phyloP scores from a whole-genome alignment of 2,888 invertebrate genomes.

The Stenoptilia bipunctidactyla region DNA sequence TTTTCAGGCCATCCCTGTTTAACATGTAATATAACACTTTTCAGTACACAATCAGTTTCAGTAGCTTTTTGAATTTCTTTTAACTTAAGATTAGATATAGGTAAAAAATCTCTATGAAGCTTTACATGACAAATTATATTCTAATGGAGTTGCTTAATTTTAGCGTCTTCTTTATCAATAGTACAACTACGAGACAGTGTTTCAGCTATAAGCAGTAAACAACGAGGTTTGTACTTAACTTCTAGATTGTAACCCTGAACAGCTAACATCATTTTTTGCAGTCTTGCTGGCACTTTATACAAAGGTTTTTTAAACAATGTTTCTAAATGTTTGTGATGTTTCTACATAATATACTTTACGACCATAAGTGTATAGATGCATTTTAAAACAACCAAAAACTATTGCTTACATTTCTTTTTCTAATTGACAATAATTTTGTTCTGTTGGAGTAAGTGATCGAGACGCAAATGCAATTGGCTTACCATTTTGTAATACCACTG shows the following conservation, averaged over 20 bases:
- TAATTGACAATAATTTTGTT: constrained; percentile 18
- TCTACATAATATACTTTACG: too few species aligned
- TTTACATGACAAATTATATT: too few species aligned
- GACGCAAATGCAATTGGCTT: too few species aligned
- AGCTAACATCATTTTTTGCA: constrained; percentile 12
- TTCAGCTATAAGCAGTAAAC: constrained; percentile 9
- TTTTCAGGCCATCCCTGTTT: constrained; percentile 2
- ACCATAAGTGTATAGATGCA: constrained; percentile 8
- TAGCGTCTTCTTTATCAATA: too few species aligned
- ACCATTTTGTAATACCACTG: too few species aligned
- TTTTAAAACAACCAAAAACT: constrained; percentile 5
- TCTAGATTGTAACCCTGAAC: constrained; percentile 10
- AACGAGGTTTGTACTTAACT: constrained; percentile 10
- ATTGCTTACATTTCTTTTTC: constrained; percentile 3
- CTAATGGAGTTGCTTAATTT: too few species aligned
- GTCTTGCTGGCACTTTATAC: constrained; percentile 8
- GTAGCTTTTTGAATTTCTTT: too few species aligned
- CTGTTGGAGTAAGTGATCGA: constrained; percentile 14
- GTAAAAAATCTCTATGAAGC: too few species aligned
- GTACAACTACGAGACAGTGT: too few species aligned
- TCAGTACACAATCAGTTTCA: too few species aligned
- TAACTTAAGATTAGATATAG: too few species aligned
- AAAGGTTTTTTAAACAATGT: constrained; percentile 12
- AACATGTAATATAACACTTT: too few species aligned
- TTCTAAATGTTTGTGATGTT: constrained; percentile 13